These are phyloP conservation scores for Idaea biselata DNA, from an alignment of 2,888 invertebrate species.

Conservation along the genomic window DNA sequence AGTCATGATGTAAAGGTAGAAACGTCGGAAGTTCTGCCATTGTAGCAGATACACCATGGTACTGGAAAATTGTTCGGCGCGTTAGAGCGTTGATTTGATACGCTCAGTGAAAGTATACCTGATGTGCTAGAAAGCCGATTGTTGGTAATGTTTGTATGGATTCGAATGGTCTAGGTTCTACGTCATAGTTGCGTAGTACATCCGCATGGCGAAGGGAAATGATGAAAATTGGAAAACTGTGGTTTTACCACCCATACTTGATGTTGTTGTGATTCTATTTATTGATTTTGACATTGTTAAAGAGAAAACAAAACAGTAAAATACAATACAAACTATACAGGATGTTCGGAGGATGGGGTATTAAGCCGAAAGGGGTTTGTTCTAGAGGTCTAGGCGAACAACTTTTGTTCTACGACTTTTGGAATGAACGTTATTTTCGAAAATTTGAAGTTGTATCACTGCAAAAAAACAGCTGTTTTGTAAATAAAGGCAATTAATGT, in stretches of 20 bases:
- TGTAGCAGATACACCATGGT: conserved; percentile 89
- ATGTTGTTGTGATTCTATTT: too few species aligned
- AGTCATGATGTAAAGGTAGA: conserved; percentile 96
- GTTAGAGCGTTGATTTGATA: background rate
- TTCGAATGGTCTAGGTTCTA: background rate
- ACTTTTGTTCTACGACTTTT: too few species aligned
- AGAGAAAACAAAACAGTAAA: too few species aligned
- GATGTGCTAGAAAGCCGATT: background rate
- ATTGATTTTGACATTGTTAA: too few species aligned
- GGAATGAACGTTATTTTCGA: too few species aligned
- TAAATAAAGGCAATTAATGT: too few species aligned
- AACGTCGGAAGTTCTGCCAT: conserved; percentile 94
- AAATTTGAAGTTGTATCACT: too few species aligned
- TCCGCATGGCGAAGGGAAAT: background rate
- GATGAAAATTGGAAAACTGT: background rate
- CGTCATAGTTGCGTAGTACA: background rate
- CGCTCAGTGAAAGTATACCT: background rate
- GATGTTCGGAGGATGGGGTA: too few species aligned
- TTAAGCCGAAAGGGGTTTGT: too few species aligned
- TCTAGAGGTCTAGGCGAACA: too few species aligned
- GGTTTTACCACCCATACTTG: background rate
- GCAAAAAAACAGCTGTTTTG: too few species aligned
- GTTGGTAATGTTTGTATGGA: background rate
- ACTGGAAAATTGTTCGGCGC: conserved; percentile 69
- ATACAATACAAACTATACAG: too few species aligned